phyloP scores from a whole-genome alignment of 2,888 invertebrate species.

The Cryptops parisi region DNA sequence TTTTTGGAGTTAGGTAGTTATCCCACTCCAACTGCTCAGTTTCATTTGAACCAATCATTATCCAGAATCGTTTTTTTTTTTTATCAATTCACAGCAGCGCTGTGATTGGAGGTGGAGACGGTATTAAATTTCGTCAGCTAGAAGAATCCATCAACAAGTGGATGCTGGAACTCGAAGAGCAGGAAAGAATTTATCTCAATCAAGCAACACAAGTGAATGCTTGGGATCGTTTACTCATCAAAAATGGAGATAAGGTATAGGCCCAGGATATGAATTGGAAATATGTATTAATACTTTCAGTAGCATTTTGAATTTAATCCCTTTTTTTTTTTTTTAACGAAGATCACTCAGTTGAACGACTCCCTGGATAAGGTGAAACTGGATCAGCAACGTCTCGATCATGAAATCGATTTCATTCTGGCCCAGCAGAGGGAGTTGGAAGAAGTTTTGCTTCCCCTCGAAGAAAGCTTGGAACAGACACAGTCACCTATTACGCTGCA shows the following conservation, averaged over 20 bases:
- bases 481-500: slow-evolving; percentile 27
- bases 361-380: slow-evolving; percentile 76
- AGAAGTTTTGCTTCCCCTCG: slow-evolving; percentile 67
- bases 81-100: too few relatives aligned
- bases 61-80: too few relatives aligned
- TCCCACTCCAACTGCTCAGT: too few relatives aligned
- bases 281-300: not conserved
- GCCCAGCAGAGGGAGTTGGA: slow-evolving; percentile 87
- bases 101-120: too few relatives aligned
- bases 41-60: too few relatives aligned
- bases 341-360: slow-evolving; percentile 70
- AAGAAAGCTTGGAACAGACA: slow-evolving; percentile 46
- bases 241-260: slow-evolving; percentile 83
- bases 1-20: too few relatives aligned
- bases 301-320: not conserved
- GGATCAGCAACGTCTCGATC: slow-evolving; percentile 77
- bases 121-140: slow-evolving; percentile 62
- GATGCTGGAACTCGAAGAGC: slow-evolving; percentile 80
- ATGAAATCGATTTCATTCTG: slow-evolving; percentile 82
- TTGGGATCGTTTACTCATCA: slow-evolving; percentile 80
- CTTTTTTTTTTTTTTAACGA: slow-evolving; percentile 16
- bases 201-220: slow-evolving; percentile 92
- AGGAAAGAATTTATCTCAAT: slow-evolving; percentile 79
- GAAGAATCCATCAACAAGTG: slow-evolving; percentile 90
- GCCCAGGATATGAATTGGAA: too few relatives aligned